Conservation (phyloP, 2,888 invertebrate species). For the Venusia cambrica region DNA sequence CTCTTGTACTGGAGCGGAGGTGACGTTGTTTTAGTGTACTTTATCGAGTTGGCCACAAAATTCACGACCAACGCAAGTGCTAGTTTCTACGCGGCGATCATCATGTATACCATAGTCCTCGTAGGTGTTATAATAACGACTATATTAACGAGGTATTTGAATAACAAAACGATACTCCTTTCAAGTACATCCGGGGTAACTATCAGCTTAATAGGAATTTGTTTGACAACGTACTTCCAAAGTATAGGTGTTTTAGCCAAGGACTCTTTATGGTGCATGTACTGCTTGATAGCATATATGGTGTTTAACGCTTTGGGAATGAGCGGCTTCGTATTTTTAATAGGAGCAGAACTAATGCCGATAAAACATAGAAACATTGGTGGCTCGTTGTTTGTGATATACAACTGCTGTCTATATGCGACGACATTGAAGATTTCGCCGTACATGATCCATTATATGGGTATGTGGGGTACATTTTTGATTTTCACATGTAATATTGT, state of each 20-base stretch:
- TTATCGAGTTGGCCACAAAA: conserved; percentile 22
- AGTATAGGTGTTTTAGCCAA: conserved; percentile 14
- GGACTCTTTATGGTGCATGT: conserved; percentile 22
- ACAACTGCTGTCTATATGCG: conserved; percentile 24
- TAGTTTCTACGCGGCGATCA: conserved; percentile 19
- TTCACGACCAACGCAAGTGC: conserved; percentile 19
- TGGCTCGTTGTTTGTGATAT: conserved; percentile 24
- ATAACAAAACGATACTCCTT: conserved; percentile 22
- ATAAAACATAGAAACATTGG: conserved; percentile 28
- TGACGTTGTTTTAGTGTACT: conserved; percentile 25
- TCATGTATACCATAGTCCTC: conserved; percentile 18
- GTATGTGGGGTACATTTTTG: conserved; percentile 23
- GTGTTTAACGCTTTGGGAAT: conserved; percentile 19
- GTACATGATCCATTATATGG: conserved; percentile 24
- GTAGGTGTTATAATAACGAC: conserved; percentile 13
- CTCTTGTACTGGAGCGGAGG: conserved; percentile 28
- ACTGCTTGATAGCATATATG: conserved; percentile 23
- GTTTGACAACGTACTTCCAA: conserved; percentile 20
- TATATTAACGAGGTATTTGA: conserved; percentile 14
- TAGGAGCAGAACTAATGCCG: conserved; percentile 27
- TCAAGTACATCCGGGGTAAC: conserved; percentile 17
- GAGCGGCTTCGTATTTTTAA: conserved; percentile 18
- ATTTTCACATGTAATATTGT: conserved; percentile 24
- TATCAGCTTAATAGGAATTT: conserved; percentile 13
- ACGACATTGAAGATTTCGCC: conserved; percentile 23